Evolutionary conservation across 2,113 vertebrate genomes (phyloP).

Genomic region (rabbit (Oryctolagus cuniculus)): mOryCun1.1 NC_091434.1:13931501-13932000

Average conservation of each 20-base stretch:
- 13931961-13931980: not conserved
- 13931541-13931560: constrained; percentile 47
- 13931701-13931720: constrained; percentile 59
- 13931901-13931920: constrained; percentile 39
- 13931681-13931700: constrained; percentile 72
- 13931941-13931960: not conserved
- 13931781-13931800: constrained; percentile 64
- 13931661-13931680: constrained; percentile 74
- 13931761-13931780: constrained; percentile 44
- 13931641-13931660: constrained; percentile 39
- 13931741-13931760: constrained; percentile 75
- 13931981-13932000: not conserved
- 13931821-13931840: constrained; percentile 46
- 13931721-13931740: constrained; percentile 54
- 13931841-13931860: constrained; percentile 39
- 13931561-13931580: constrained; percentile 53
- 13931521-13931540: constrained; percentile 60
- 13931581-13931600: constrained; percentile 71
- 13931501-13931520: constrained; percentile 37
- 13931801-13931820: constrained; percentile 32
- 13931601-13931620: not conserved
- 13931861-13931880: not conserved
- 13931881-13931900: not conserved
- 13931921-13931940: constrained; percentile 39
- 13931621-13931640: not conserved